Base-by-base conservation (phyloP, 2,113 vertebrate genomes). In the Argyrosomus japonicus region DNA sequence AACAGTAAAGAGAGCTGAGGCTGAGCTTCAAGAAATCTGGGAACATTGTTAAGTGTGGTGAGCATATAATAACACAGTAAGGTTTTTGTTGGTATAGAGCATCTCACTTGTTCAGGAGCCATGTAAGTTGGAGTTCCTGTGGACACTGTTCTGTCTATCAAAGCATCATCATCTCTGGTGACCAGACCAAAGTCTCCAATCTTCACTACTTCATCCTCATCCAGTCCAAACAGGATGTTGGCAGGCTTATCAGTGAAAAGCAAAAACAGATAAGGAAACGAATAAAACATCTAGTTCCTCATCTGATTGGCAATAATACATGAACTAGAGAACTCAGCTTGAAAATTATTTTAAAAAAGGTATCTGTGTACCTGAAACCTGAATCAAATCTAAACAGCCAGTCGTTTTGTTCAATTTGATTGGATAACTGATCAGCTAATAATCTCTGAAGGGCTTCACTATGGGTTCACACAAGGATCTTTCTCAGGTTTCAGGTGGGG, bases 71-170 rank as follows among this genome's bases (percentile, higher is more conserved):
- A 27, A 27, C 1, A 23, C 60, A 53, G 53, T n/a, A 25, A 60
- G 15, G 23, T 1, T 36, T 69, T 32, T 29, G 7, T 23, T 10
- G 8, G 56, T 14, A 12, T 2, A 60, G 21, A 0, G 2, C 4
- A 13, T 82, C 83, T 86, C 62, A 95, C 95, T 79, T 95, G 95
- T 79, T 95, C 95, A 5, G 95, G 95, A 12, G 94, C 93, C 95
- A 95, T 95, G 81, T 95, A 95, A 2, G 23, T 17, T 2, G 32
- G 65, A 0, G 95, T 95, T 12, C 68, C 93, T 84, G 21, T 81
- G 40, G 43, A 0, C 70, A 4, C 73, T 4, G 95, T 96, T 86
- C 95, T 93, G 1, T 91, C 87, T 11, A 77, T 17, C 25, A 64
- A 29, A 50, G 72, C 81, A 1, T 58, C 13, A 15, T 86, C 77